Evolutionary conservation across 2,113 vertebrate species (phyloP).

Genomic region (Ptilorrhoa leucosticta): DNA sequence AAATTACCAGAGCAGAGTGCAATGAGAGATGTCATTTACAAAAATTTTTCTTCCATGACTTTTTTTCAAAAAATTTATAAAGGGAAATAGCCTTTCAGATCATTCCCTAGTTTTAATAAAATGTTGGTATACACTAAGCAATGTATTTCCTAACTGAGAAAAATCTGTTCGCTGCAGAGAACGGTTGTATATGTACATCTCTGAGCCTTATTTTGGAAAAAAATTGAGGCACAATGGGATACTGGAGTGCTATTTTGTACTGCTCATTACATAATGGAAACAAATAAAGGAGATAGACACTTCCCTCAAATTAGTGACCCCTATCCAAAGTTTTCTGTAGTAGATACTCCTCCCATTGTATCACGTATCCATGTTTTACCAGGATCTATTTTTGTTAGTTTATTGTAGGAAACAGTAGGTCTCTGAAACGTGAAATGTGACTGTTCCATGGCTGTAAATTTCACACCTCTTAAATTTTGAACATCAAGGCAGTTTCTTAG

Average conservation of each 20-base stretch:
- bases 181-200: background rate
- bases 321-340: background rate
- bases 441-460: background rate
- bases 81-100: background rate
- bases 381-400: background rate
- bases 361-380: background rate
- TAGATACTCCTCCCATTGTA: background rate
- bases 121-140: background rate
- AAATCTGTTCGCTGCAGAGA: background rate
- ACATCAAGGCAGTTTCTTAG: background rate
- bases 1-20: background rate
- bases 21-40: background rate
- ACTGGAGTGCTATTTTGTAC: background rate
- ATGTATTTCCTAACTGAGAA: background rate
- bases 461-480: background rate
- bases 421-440: background rate
- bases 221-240: background rate
- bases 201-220: background rate
- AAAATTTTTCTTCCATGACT: background rate
- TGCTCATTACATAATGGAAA: background rate
- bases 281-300: background rate
- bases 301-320: background rate
- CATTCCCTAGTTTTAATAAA: background rate
- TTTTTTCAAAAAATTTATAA: background rate
- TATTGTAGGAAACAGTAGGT: background rate